Percentiles rank a stretch among this genome's conserved stretches.
Evolutionary conservation across 2,113 vertebrate species (phyloP).

Genomic region (Lasiurus cinereus): DNA sequence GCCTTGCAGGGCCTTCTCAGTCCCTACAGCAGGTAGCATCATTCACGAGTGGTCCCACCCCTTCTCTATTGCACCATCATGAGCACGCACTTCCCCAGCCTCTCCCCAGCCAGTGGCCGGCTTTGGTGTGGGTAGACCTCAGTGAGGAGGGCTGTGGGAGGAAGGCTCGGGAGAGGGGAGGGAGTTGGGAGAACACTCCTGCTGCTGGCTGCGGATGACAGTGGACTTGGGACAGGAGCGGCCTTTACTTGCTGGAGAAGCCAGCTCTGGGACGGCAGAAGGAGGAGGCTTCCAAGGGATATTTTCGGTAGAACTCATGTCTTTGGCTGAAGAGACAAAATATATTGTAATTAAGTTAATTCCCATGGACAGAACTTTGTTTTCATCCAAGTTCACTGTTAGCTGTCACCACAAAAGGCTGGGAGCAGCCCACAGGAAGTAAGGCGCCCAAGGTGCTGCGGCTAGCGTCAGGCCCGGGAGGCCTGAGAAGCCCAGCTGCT

Average conservation of each 20-base stretch:
- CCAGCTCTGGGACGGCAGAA: neutral
- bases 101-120: neutral
- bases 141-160: neutral
- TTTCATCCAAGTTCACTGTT: neutral
- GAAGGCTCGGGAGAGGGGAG: neutral
- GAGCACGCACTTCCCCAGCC: neutral
- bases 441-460: neutral
- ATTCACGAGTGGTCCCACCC: neutral
- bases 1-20: neutral
- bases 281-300: neutral
- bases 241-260: neutral
- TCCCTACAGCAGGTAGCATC: neutral
- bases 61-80: too few species aligned
- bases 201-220: neutral
- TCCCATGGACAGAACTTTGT: neutral
- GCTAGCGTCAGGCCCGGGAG: too few species aligned
- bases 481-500: conserved; percentile 30
- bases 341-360: neutral
- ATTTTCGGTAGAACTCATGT: neutral
- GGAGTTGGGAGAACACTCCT: neutral
- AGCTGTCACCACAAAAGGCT: neutral
- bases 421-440: neutral
- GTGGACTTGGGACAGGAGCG: neutral
- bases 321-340: neutral
- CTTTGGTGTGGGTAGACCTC: too few species aligned